Percentiles rank a stretch among this genome's conserved stretches.
These are phyloP conservation scores for Agrotis exclamationis DNA, from an alignment of 2,888 invertebrate species.

Conservation along the genomic window DNA sequence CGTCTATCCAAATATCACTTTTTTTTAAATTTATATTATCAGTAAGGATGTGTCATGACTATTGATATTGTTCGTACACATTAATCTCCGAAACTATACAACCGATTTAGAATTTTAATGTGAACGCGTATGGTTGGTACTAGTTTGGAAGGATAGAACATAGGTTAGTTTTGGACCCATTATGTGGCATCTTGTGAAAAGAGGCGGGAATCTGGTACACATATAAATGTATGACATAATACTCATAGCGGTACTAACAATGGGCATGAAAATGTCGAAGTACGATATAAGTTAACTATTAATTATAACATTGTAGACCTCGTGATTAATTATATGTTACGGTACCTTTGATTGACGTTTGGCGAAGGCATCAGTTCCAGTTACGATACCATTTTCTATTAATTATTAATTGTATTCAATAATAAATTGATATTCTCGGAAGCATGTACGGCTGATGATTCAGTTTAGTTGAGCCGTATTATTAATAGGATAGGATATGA, in stretches of 20 bases:
- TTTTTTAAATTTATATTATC: no score
- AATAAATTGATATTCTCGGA: conserved; percentile 32
- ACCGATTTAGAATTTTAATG: no score
- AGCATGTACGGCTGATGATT: conserved; percentile 21
- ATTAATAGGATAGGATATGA: conserved; percentile 12
- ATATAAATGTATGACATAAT: not conserved
- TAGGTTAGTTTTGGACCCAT: no score
- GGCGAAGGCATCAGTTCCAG: conserved; percentile 64
- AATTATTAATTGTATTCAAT: conserved; percentile 62
- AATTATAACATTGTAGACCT: conserved; percentile 66
- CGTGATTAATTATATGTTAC: conserved; percentile 65
- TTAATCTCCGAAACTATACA: no score
- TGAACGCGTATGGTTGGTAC: no score
- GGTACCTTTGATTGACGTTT: conserved; percentile 67
- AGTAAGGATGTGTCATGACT: no score
- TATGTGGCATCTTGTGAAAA: no score
- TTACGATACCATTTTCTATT: conserved; percentile 57
- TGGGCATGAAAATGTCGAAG: conserved; percentile 48
- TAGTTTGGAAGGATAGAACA: no score
- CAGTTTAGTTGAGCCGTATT: conserved; percentile 24
- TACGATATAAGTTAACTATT: conserved; percentile 66
- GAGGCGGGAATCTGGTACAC: no score
- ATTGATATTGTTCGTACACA: no score
- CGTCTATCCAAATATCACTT: no score
- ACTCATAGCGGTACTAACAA: conserved; percentile 17